Base-by-base conservation (phyloP, 2,113 vertebrate species). In the Numenius arquata region DNA sequence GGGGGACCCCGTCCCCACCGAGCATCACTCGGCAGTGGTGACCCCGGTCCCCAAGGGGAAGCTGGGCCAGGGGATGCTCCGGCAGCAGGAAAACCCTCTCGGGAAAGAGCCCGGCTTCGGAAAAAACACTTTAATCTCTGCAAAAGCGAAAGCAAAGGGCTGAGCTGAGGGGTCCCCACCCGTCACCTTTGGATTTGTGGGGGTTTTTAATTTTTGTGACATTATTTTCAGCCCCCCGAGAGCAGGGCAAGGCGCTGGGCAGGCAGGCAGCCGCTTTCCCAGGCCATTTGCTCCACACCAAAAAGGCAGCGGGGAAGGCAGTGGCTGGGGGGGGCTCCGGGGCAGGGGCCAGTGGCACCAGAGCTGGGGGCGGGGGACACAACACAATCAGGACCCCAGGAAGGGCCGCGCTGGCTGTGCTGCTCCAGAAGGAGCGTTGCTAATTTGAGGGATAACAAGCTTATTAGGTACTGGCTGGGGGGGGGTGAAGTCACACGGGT, bases 371-470 rank as follows among this genome's bases (percentile, higher is more conserved):
- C 11, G 18, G 12, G 8, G 41, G 32, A 12, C 29, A 50, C 34
- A 41, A 20, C 61, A 58, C 19, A 30, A 2, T 53, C 71, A 72
- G 53, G 12, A 71, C 11, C 43, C 21, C 80, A 15, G 26, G 22
- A 63, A 67, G 7, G 56, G 41, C 38, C 74, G 45, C 0, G 4
- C 21, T 47, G 81, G 40, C 63, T 59, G 43, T 0, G 0, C 67
- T 59, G 63, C 80, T 91, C 84, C 77, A 67, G n/a, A 77, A 89
- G 40, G 38, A 80, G 8, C 11, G 3, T 13, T 15, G 23, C 86
- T 92, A 83, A 73, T 59, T 84, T 76, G 65, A 61, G 59, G 40
- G 87, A 91, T 94, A 95, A 93, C 38, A 12, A 71, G 85, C 89
- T 97, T 95, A 95, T 91, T 91, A 89, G 77, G 47, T n/a, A 65